Evolutionary conservation across 2,113 vertebrate species (phyloP), one percentile per base, ranked within the genome.

Genomic region (Tinamus guttatus): DNA sequence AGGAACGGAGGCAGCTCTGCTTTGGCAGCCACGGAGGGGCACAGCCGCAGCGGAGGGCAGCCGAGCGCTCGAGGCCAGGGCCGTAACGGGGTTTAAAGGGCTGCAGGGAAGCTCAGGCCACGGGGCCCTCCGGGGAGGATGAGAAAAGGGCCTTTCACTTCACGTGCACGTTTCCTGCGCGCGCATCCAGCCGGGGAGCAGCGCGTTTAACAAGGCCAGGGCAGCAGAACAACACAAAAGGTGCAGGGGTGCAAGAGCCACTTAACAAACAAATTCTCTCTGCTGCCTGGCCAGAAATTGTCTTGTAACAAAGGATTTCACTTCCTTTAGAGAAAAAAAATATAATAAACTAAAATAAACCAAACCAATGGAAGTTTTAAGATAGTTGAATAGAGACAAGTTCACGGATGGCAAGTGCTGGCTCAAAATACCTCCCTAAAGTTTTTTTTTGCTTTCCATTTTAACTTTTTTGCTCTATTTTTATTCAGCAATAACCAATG

Each of bases 181-280:
- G 11, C 20, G 1, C 3, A 5, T 14, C 38, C 54, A 38, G 40
- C 30, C 24, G 18, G 12, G 51, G 11, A 79, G 71, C 0, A 3
- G 30, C 69, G 79, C 47, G 1, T 34, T 32, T 11, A 32, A 60
- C 1, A 3, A 3, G 32, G 38, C 79, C 83, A 30, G 68, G 70
- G 27, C 4, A 41, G 63, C 34, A 21, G 16, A 56, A 41, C 4
- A 22, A 19, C 28, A 16, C 10, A 24, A 24, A 58, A 63, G 43
- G 12, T 2, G 38, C 0, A 14, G 3, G 11, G 0, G 0, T 13
- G 43, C 40, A 20, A 30, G 52, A n/a, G 34, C 1, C 43, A 45
- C 0, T 38, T 13, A 25, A 10, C 41, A 10, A 1, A 59, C 41
- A 25, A 59, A 3, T 36, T 15, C 27, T 40, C 30, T 7, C 62